Evolutionary conservation across 92 coral and sea anemone species (phyloP), one percentile per base, ranked within the genome.

Genomic region (Phenganax stokvisi): DNA sequence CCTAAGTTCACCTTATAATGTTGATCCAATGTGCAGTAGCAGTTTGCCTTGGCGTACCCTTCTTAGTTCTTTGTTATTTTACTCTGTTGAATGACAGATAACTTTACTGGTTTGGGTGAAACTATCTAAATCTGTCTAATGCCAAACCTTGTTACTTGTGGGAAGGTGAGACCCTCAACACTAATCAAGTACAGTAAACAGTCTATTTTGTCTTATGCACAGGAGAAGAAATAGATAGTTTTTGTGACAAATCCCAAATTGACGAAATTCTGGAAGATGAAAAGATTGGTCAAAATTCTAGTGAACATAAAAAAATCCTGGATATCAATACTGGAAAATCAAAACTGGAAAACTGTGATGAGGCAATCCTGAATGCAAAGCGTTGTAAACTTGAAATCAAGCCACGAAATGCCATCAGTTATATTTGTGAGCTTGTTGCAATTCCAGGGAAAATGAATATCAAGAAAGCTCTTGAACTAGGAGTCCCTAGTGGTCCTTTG

Each of bases 401-500:
- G 70, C 62, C 86, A 27, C 70, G 63, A 63, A 51, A 80, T n/a
- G 57, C 88, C 17, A 85, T 92, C 54, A 89, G 89, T 28, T 96
- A 96, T 58, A 90, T 96, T 83, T 92, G 96, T 62, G 82, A 83
- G 73, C 89, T 92, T 6, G 84, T 87, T 28, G 20, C 93, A 65
- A 66, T 90, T 11, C 99, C 97, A n/a, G 99, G 99, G 12, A 96
- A 86, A 76, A 87, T 96, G 75, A 85, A 87, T 67, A 85, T 89
- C 0, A 51, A 90, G 30, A 96, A 90, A 83, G 99, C 99, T 51
- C 83, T 76, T 56, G 90, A 88, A 74, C 89, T 92, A 52, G 97
- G 96, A 57, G 96, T 96, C 13, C 96, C 97, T 13, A 90, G 77
- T 76, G 99, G 99, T 16, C 99, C 97, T 31, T 72, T 92, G 62